Base-by-base conservation (phyloP, 2,797 vertebrate species). In the Alosa sapidissima region DNA sequence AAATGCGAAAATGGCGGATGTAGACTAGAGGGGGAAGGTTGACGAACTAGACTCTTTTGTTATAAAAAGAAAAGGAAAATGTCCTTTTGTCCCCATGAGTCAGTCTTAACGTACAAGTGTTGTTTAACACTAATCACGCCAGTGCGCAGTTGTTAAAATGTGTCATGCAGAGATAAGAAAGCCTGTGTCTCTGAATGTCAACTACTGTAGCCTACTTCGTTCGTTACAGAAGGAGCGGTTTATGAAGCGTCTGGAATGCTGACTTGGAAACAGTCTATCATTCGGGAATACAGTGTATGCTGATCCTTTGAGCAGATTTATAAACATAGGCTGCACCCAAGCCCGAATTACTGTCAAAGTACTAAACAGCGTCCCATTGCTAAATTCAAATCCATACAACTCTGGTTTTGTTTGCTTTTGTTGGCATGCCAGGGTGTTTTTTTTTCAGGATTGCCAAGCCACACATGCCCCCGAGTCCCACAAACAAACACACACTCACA, bases 321-420 rank as follows among this genome's bases (percentile, higher is more conserved):
- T 33, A 49, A 10, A 19, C 58, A 75, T 48, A 14, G 13, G 51
- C 13, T 52, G 86, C 83, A 86, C 83, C 85, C 28, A 33, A 84
- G 58, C 62, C 82, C 78, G 52, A 58, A 84, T 75, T 41, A 45
- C 68, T 75, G 68, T 75, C 68, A 75, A 75, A 75, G 3, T 36
- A 36, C 68, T 68, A 65, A 82, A 72, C 81, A 84, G 85, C 84
- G 45, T 87, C 84, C 58, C n/a, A 8, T 58, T 84, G 68, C 88
- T 85, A 62, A 81, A 86, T 84, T 84, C 72, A 84, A 83, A 87
- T 84, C 65, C 81, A 81, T 84, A 58, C 45, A 82, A 85, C 54
- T 52, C 65, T 82, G 75, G 75, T 86, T 84, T 86, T 60, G 81
- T 87, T 89, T 85, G 55, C 84, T 85, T 55, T 88, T 87, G 55